Base-by-base conservation (phyloP, 2,797 vertebrate species). In the Oreochromis mossambicus region DNA sequence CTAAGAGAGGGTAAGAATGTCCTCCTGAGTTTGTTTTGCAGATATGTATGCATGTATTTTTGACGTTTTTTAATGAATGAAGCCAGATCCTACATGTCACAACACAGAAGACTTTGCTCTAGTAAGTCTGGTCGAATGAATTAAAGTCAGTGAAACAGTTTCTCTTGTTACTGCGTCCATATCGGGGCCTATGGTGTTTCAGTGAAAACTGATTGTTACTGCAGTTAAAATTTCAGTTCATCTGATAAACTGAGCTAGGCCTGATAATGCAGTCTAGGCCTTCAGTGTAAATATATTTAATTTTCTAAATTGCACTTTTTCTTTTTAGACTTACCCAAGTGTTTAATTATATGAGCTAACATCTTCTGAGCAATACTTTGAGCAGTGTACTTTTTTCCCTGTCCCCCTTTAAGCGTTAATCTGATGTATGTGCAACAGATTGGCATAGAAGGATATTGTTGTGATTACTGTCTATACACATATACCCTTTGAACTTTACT, bases 41-140 rank as follows among this genome's bases (percentile, higher is more conserved):
- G 84, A 89, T 85, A 81, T 86, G 90, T 93, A 93, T 90, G 95
- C 94, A 95, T 95, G 94, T 86, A 80, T 91, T 90, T 89, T 80
- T 80, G 86, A 91, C 88, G 43, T 86, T 63, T 63, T 91, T 88
- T 88, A 82, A 78, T 89, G 70, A 90, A 92, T 90, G 92, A 90
- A 80, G 83, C 87, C 83, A 83, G 87, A 90, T 29, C 83, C 81
- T 77, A 90, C 86, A 73, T 52, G 76, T 78, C 84, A 83, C 75
- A 85, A 26, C 46, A 83, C 75, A 56, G 19, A 77, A 36, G 26
- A 83, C 58, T 75, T 51, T 32, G 36, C 43, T 26, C 13, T 26
- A 7, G 19, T 66, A 17, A 38, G 12, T 88, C 70, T 75, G 70
- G 26, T 82, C 14, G 88, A 85, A 88, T 85, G 0, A 77, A 68